phyloP scores from a whole-genome alignment of 2,888 invertebrate genomes.

The Oconnorella tubifera region DNA sequence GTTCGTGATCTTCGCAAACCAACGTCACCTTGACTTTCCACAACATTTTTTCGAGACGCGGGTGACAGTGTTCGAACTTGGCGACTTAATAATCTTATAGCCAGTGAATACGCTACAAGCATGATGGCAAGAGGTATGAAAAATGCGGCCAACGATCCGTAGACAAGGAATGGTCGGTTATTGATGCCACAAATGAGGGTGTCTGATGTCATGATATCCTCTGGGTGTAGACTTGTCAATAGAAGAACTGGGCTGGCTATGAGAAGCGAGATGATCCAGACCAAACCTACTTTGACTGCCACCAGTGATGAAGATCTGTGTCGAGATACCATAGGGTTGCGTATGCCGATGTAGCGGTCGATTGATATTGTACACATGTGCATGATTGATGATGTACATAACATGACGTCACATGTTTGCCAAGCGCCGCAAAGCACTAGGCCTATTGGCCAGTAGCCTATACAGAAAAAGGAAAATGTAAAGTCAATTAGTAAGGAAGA shows the following conservation, averaged over 20 bases:
- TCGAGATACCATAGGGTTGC: constrained; percentile 67
- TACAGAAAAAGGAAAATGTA: not conserved
- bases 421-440: constrained; percentile 58
- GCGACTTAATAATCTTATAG: too few relatives aligned
- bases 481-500: not conserved
- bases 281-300: constrained; percentile 79
- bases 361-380: constrained; percentile 63
- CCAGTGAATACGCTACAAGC: too few relatives aligned
- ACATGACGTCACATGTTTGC: constrained; percentile 63
- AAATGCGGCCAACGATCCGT: too few relatives aligned
- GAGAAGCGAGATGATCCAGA: constrained; percentile 78
- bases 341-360: constrained; percentile 76
- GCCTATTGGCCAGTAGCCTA: constrained; percentile 84
- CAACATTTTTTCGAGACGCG: too few relatives aligned
- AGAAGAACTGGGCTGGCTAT: constrained; percentile 58
- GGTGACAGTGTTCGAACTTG: too few relatives aligned
- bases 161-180: too few relatives aligned
- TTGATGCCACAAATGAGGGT: constrained; percentile 5
- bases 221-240: constrained; percentile 61
- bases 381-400: constrained; percentile 61
- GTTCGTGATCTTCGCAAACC: too few relatives aligned
- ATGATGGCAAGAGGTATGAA: too few relatives aligned
- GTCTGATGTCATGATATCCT: constrained; percentile 57
- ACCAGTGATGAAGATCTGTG: constrained; percentile 53
- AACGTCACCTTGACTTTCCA: too few relatives aligned